Evolutionary conservation across 2,113 vertebrate species (phyloP), one percentile per base, ranked within the genome.

Genomic region (Silurus asotus): DNA sequence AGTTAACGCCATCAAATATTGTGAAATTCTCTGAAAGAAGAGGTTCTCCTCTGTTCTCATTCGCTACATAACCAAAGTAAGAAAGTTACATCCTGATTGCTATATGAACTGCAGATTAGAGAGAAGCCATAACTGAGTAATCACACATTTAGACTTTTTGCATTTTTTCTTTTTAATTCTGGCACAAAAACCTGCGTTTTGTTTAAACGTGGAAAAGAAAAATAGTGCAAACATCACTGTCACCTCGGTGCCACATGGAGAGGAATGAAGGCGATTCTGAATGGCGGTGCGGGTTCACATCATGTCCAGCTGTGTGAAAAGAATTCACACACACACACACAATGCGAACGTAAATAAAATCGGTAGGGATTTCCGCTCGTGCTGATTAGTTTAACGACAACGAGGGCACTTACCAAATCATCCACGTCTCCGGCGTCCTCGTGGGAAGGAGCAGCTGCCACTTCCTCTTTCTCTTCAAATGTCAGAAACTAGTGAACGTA

Each of bases 391-490:
- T 55, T 2, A 25, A 69, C 45, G 81, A 1, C 49, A 56, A 19
- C 55, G 64, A 59, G 25, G 13, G 59, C 56, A 92, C 95, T 95
- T 89, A 98, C 98, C 95, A 99, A 93, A 90, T 99, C 98, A 90
- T 99, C 97, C 37, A 99, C 95, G 86, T 99, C 97, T 75, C 96
- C 97, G 59, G 91, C 92, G 85, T 97, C 96, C 64, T 96, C 93
- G 70, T 82, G 17, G 14, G 78, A 25, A 23, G 93, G 89, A 4
- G 90, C 72, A 37, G 82, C 87, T 19, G 15, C 86, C 88, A 94
- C 94, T 15, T 89, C 90, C 84, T 94, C 88, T 85, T 92, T 93
- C 86, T 96, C 96, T 87, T 94, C 95, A 0, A 90, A 87, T 28
- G 91, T 89, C 88, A 99, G 92, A 92, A 99, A 99, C 97, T 99